phyloP scores from a whole-genome alignment of 1,140 invertebrate genomes.

The Heterodera schachtii region DNA sequence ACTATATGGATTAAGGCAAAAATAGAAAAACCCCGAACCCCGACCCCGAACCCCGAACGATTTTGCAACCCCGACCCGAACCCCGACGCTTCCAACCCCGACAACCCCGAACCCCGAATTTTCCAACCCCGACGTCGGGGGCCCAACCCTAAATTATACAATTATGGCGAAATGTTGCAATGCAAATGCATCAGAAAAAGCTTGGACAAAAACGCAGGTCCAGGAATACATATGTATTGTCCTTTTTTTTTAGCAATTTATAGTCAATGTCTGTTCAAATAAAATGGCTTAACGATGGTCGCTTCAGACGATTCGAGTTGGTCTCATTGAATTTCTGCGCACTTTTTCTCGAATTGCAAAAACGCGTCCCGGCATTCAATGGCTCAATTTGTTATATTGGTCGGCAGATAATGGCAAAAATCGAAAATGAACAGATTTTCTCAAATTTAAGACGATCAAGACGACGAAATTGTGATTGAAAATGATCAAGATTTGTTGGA shows the following conservation, averaged over 20 bases:
- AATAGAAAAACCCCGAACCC: too few relatives aligned
- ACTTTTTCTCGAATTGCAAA: neutral
- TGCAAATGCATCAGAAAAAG: too few relatives aligned
- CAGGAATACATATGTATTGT: too few relatives aligned
- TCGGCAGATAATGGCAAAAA: neutral
- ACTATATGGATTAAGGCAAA: too few relatives aligned
- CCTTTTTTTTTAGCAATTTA: neutral
- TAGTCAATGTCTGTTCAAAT: neutral
- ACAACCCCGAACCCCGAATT: too few relatives aligned
- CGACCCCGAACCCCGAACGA: too few relatives aligned
- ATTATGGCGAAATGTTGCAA: too few relatives aligned
- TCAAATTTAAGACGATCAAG: neutral
- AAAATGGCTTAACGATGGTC: neutral
- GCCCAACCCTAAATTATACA: too few relatives aligned
- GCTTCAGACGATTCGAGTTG: neutral
- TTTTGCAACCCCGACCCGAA: too few relatives aligned
- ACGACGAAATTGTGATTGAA: neutral
- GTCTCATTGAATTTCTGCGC: neutral
- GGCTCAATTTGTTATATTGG: neutral
- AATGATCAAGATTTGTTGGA: neutral
- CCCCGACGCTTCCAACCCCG: too few relatives aligned
- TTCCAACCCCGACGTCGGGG: too few relatives aligned
- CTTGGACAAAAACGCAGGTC: too few relatives aligned
- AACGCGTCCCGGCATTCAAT: neutral
- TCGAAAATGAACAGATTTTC: neutral